These are phyloP conservation scores for Ceratothoa steindachneri DNA, from an alignment of 2,888 invertebrate species.

Conservation along the genomic window DNA sequence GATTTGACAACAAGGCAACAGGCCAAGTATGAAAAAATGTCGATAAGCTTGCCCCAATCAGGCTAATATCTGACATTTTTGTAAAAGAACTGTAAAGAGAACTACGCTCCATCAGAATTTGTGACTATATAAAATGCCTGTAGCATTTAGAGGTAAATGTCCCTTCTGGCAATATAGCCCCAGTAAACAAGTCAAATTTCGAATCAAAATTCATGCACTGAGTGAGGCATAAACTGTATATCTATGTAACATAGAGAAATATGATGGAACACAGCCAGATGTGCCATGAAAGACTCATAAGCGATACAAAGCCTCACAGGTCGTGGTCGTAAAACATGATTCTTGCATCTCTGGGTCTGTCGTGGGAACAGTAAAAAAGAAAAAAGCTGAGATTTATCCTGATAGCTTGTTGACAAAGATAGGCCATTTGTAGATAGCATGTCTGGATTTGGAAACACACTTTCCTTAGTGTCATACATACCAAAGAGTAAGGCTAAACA, in stretches of 20 bases:
- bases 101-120: conserved; percentile 20
- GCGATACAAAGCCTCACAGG: neutral
- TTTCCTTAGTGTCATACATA: neutral
- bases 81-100: neutral
- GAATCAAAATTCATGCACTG: conserved; percentile 43
- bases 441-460: neutral
- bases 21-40: too few species aligned
- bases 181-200: conserved; percentile 49
- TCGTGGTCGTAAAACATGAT: neutral
- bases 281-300: conserved; percentile 18
- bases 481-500: too few species aligned
- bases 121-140: conserved; percentile 48
- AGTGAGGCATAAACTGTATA: neutral
- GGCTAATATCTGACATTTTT: neutral
- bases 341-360: neutral
- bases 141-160: conserved; percentile 49
- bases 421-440: neutral
- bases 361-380: conserved; percentile 1
- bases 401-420: neutral
- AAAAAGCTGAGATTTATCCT: conserved; percentile 1
- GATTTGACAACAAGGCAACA: conserved; percentile 49
- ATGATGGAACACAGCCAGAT: conserved; percentile 6
- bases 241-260: conserved; percentile 5
- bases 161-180: conserved; percentile 50
- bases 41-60: too few species aligned